Base-by-base conservation (phyloP, 2,888 invertebrate species). In the Microplitis manilae region DNA sequence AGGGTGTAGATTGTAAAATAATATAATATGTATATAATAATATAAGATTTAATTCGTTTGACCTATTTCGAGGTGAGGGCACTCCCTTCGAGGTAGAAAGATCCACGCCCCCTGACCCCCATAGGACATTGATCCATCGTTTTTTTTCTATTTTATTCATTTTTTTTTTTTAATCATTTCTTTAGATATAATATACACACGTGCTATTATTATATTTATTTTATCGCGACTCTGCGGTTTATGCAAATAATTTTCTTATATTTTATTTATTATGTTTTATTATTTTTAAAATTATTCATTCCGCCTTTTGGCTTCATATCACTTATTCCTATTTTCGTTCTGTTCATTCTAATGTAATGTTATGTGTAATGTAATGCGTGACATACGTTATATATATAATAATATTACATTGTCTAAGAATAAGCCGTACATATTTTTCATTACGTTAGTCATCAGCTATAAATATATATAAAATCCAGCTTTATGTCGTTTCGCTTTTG, bases 21-120 rank as follows among this genome's bases (percentile, higher is more conserved):
- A 68, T 68, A 20, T 17, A 40, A 41, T 41, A 41, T 68, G 17
- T 68, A 68, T 20, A 68, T 40, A 40, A 30, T 30, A 20, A 5
- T 17, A 40, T 61, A 39, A 17, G 71, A 71, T 71, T 71, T n/a
- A 38, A 61, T 71, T 62, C 7, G 8, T 71, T 71, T 71, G 71
- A 71, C 71, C 71, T 39, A 71, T 71, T 71, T 71, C 60, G 15
- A 62, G 61, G 61, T 71, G 8, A 71, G 61, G 61, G 39, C 61
- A 61, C 71, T 71, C 61, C 62, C 60, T 62, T 50, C 8, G 60
- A 70, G n/a, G 60, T 20, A 6, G 9, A 38, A 30, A 61, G n/a
- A 20, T 8, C 8, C 6, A 60, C 30, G 61, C 61, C 13, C 65
- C 65, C 65, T 65, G 13, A 65, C 65, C 38, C 38, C 13, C 13